phyloP scores from a whole-genome alignment of 1,140 invertebrate genomes.

The Heliconius hewitsoni region DNA sequence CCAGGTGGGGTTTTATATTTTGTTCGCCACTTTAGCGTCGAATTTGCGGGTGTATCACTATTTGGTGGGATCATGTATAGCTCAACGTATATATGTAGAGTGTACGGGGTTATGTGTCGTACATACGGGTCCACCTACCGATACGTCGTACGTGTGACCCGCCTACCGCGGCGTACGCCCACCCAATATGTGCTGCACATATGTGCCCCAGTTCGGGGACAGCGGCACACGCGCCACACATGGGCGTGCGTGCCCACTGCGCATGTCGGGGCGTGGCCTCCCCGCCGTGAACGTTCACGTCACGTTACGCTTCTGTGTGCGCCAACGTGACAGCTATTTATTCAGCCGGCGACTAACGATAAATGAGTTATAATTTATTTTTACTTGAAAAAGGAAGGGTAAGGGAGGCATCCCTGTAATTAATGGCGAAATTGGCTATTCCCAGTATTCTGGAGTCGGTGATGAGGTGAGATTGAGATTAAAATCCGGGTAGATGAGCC shows the following conservation, averaged over 20 bases:
- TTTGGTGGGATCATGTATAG: conserved; percentile 24
- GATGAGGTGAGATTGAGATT: conserved; percentile 80
- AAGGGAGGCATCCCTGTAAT: conserved; percentile 67
- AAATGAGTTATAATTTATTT: conserved; percentile 81
- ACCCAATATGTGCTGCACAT: conserved; percentile 45
- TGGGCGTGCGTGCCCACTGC: conserved; percentile 61
- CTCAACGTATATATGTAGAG: background rate
- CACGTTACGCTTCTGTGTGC: conserved; percentile 60
- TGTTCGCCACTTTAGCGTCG: conserved; percentile 43
- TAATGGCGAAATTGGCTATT: conserved; percentile 79
- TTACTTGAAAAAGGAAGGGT: conserved; percentile 76
- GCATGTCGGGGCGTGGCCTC: conserved; percentile 71
- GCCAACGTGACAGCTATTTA: conserved; percentile 74
- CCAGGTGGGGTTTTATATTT: conserved; percentile 67
- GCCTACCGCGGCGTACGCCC: conserved; percentile 62
- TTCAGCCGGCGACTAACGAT: conserved; percentile 65
- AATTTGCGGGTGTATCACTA: conserved; percentile 49
- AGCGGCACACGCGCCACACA: conserved; percentile 45
- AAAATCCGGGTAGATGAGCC: conserved; percentile 74
- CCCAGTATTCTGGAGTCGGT: conserved; percentile 75
- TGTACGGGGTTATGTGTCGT: background rate
- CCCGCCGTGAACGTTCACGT: conserved; percentile 60
- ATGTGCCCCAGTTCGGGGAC: conserved; percentile 44
- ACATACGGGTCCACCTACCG: conserved; percentile 37
- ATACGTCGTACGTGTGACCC: conserved; percentile 50